Evolutionary conservation across 2,888 invertebrate genomes (phyloP).

Genomic region (Idaea aversata): DNA sequence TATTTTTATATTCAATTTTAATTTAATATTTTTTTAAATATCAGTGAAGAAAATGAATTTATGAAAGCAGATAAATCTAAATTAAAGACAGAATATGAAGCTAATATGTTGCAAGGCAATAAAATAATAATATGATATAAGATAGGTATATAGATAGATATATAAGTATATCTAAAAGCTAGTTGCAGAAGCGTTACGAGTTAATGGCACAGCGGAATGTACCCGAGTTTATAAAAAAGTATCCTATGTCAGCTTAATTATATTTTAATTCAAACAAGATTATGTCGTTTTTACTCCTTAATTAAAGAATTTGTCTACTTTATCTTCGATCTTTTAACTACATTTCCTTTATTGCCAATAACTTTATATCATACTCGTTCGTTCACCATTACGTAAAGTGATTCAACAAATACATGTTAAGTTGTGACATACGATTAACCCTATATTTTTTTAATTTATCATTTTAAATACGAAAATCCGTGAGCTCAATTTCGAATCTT

Average conservation of each 20-base stretch:
- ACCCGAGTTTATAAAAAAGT: conserved; percentile 76
- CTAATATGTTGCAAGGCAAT: conserved; percentile 34
- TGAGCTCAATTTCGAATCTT: conserved; percentile 71
- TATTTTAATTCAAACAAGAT: conserved; percentile 69
- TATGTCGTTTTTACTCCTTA: conserved; percentile 65
- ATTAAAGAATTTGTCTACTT: conserved; percentile 48
- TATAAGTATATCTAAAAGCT: conserved; percentile 56
- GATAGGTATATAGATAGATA: conserved; percentile 49
- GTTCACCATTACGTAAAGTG: conserved; percentile 50
- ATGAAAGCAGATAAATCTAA: conserved; percentile 12
- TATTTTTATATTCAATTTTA: conserved; percentile 38
- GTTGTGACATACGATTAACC: conserved; percentile 75
- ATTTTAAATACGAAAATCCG: conserved; percentile 70
- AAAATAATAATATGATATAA: conserved; percentile 36
- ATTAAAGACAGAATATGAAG: conserved; percentile 33
- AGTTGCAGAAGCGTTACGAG: conserved; percentile 68
- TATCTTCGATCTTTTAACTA: conserved; percentile 36
- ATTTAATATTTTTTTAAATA: conserved; percentile 28
- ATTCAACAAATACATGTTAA: conserved; percentile 73
- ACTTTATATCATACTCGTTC: conserved; percentile 45
- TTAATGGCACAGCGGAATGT: conserved; percentile 77
- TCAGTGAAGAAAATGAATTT: conserved; percentile 20
- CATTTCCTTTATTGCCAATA: conserved; percentile 70
- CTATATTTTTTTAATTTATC: conserved; percentile 63
- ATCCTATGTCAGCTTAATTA: conserved; percentile 70